These are phyloP conservation scores for Ambastaia sidthimunki DNA, from an alignment of 2,797 vertebrate genomes.

Conservation along the genomic window DNA sequence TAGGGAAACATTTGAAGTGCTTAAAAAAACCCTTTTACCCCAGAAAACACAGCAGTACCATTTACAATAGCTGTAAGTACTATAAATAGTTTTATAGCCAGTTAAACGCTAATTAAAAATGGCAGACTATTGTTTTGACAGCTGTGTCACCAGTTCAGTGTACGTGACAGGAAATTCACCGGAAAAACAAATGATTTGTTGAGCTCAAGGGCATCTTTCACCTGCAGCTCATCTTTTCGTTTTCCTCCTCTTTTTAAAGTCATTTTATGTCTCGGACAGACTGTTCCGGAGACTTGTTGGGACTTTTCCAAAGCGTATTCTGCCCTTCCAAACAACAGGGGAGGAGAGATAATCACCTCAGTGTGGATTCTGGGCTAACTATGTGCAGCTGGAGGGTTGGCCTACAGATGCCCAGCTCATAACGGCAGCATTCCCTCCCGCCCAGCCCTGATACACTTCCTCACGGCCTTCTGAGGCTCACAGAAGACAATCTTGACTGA, in stretches of 20 bases:
- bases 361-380: slow-evolving; percentile 78
- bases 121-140: not conserved
- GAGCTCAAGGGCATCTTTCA: slow-evolving; percentile 37
- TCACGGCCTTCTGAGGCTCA: slow-evolving; percentile 62
- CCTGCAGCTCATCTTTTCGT: slow-evolving; percentile 31
- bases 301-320: slow-evolving; percentile 76
- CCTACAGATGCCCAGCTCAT: slow-evolving; percentile 71
- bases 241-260: slow-evolving; percentile 14
- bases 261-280: slow-evolving; percentile 49
- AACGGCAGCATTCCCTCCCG: slow-evolving; percentile 49
- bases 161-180: slow-evolving; percentile 12
- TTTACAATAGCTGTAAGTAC: not conserved
- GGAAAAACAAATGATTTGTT: slow-evolving; percentile 47
- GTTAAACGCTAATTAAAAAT: slow-evolving; percentile 26
- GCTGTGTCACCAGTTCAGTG: not conserved
- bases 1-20: no score
- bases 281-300: slow-evolving; percentile 69
- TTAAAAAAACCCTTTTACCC: no score
- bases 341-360: slow-evolving; percentile 81
- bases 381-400: slow-evolving; percentile 77
- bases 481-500: slow-evolving; percentile 77
- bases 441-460: slow-evolving; percentile 65
- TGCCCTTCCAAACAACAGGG: slow-evolving; percentile 76
- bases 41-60: not conserved
- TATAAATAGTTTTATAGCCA: slow-evolving; percentile 7